Evolutionary conservation across 2,113 vertebrate species (phyloP).

Genomic region (Rhinolophus sinicus): DNA sequence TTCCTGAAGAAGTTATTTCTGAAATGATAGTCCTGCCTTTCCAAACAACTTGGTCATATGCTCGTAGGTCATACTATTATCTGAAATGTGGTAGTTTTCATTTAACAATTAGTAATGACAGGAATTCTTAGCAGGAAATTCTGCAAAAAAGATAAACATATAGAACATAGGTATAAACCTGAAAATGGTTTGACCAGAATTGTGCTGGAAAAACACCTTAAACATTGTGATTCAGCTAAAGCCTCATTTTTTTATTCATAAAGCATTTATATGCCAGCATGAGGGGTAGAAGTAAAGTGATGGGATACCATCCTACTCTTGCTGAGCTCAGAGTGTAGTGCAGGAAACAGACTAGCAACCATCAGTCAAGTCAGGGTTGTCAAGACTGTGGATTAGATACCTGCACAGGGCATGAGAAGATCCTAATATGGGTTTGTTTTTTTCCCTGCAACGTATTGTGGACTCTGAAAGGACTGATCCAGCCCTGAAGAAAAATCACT

Average conservation of each 20-base stretch:
- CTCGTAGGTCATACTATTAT: not conserved
- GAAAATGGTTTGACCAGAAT: not conserved
- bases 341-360: not conserved
- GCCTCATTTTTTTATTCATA: not conserved
- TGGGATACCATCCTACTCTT: not conserved
- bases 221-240: not conserved
- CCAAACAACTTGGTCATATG: not conserved
- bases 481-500: not conserved
- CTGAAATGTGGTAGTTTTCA: not conserved
- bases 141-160: not conserved
- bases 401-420: not conserved
- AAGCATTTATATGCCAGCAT: not conserved
- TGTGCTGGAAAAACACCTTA: not conserved
- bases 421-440: not conserved
- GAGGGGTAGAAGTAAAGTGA: not conserved
- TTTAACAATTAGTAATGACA: not conserved
- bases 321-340: not conserved
- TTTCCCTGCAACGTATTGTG: no score
- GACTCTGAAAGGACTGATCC: not conserved
- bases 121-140: not conserved
- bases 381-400: not conserved
- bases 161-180: not conserved
- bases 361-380: accelerated
- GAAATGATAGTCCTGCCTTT: not conserved
- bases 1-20: not conserved